Evolutionary conservation across 2,113 vertebrate species (phyloP), one percentile per base, ranked within the genome.

Genomic region (Danio rerio): DNA sequence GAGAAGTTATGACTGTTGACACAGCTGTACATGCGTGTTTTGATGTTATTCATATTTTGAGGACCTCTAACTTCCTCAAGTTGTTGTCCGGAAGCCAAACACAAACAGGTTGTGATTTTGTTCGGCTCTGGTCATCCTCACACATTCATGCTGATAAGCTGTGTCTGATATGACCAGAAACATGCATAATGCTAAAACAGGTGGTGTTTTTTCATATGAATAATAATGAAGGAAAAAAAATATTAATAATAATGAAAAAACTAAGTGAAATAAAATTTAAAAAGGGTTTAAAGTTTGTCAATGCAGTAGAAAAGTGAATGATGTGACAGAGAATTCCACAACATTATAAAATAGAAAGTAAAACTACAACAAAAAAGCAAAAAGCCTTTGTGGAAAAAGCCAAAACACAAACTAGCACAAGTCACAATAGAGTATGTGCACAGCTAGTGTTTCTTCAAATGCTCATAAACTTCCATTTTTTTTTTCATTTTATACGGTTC

Each of bases 11-110:
- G 69, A 61, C 71, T 93, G 89, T 92, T 93, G 89, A 92, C 87
- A 90, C 92, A 93, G 92, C 90, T 93, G 91, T 49, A 55, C n/a
- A 70, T 80, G 31, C 83, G 43, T 63, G 78, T 90, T 89, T 77
- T 88, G 78, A 86, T 85, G 81, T 89, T 91, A 89, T 89, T 89
- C 83, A 91, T 91, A 90, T 53, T 65, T 81, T 75, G 75, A 43
- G 15, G 81, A 89, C 85, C 86, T 85, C 58, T 69, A 80, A 62
- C 74, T 83, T 45, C 78, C 88, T 85, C 80, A 84, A 86, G 87
- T 82, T 81, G 87, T 78, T 81, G 83, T 86, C 85, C 85, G 85
- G 88, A 91, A 91, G 90, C 82, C 49, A 56, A 84, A 78, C 56
- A 62, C 85, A 89, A 89, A 89, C 86, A 88, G 78, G 47, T 74